Base-by-base conservation (phyloP, 2,888 invertebrate genomes). In the Macrophya alboannulata region DNA sequence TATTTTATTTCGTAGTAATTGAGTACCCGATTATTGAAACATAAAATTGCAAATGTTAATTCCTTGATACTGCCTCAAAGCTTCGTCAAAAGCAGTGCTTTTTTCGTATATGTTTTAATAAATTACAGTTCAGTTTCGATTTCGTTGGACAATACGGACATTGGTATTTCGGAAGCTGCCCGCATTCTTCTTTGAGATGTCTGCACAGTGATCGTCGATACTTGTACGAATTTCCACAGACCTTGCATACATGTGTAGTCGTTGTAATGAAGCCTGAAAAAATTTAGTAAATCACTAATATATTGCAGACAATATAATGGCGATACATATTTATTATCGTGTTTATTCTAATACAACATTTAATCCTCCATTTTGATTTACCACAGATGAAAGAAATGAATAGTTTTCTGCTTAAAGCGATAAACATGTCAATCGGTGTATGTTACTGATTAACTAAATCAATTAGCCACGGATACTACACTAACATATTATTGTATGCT, bases 221-320 rank as follows among this genome's bases (percentile, higher is more conserved):
- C 87, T 95, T 94, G 91, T 96, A 96, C 87, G 94, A 94, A 93
- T 95, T 95, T 89, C 94, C 94, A 89, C 96, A 96, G 79, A 94
- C 94, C 86, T 92, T 92, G 90, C 95, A 95, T 0, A 88, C 89
- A 71, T 88, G 91, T n/a, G 43, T 62, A 3, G 21, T 43, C 40
- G 40, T 31, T 40, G 59, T 62, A 43, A 51, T 51, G 84, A 87
- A 87, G 89, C 90, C 90, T 91, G 90, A 83, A 90, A 90, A 87
- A 88, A 85, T 21, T 21, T 8, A 81, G 15, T 40, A 81, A 15
- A 62, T 81, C 59, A 62, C 81, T 81, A 48, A 62, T 81, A 43
- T 62, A 62, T 76, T 31, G 31, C 68, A 40, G 15, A 31, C 9
- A 43, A 43, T 72, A 43, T 43, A 9, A 43, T 65, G 4, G 10